Percentiles rank a stretch among this genome's conserved stretches.
Evolutionary conservation across 1,140 invertebrate species (phyloP).

Genomic region (Calliopsis andreniformis): DNA sequence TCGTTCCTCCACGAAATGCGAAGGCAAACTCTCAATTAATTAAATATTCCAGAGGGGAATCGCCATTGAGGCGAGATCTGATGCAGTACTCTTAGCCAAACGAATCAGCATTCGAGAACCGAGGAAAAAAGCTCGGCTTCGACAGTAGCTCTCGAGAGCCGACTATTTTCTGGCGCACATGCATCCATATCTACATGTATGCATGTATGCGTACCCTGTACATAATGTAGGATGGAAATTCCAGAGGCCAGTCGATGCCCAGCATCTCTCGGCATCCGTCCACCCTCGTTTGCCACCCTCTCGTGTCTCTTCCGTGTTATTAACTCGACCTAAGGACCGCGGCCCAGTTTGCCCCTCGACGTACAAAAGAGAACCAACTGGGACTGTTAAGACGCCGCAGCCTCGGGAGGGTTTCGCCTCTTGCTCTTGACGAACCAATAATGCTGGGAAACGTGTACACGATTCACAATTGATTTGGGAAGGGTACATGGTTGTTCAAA

Average conservation of each 20-base stretch:
- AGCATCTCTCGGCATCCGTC: neutral
- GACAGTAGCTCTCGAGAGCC: conserved; percentile 14
- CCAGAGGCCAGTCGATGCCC: neutral
- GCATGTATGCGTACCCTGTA: conserved; percentile 18
- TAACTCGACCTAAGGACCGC: conserved; percentile 59
- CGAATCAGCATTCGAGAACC: neutral
- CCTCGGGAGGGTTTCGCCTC: conserved; percentile 4
- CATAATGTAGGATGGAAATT: conserved; percentile 59
- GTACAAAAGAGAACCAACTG: conserved; percentile 58
- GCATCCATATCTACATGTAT: conserved; percentile 19
- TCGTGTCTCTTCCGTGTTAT: conserved; percentile 50
- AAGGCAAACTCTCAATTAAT: neutral
- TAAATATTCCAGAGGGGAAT: conserved; percentile 11
- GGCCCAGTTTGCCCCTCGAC: conserved; percentile 62
- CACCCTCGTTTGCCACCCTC: neutral
- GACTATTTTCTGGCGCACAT: conserved; percentile 3
- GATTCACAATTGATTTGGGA: no score
- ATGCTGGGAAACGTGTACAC: no score
- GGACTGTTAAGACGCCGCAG: conserved; percentile 55
- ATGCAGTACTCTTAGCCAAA: no score
- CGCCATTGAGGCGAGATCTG: neutral
- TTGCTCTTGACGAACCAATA: conserved; percentile 34
- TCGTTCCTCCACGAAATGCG: no score
- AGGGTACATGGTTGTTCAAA: no score
- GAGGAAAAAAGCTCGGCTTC: neutral